phyloP scores from a whole-genome alignment of 2,113 vertebrate species.

The Epinephelus lanceolatus region DNA sequence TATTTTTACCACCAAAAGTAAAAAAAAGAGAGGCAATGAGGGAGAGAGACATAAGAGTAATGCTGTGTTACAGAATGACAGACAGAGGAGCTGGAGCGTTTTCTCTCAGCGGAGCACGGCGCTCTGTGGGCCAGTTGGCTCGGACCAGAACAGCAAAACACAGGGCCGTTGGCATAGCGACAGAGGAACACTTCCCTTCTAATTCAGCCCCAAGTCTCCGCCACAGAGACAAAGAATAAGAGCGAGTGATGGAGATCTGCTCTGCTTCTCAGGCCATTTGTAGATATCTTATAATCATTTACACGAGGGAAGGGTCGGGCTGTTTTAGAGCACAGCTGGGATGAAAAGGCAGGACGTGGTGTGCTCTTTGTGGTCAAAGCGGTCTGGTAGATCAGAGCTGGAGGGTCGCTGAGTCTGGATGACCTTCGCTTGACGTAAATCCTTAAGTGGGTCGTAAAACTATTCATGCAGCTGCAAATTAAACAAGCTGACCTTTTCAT shows the following conservation, averaged over 20 bases:
- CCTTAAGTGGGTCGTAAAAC: slow-evolving; percentile 44
- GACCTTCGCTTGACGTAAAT: slow-evolving; percentile 42
- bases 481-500: slow-evolving; percentile 51
- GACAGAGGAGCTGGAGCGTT: slow-evolving; percentile 52
- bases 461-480: slow-evolving; percentile 50
- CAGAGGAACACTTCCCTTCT: slow-evolving; percentile 74
- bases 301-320: neutral
- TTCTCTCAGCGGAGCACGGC: slow-evolving; percentile 37
- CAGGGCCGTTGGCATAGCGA: slow-evolving; percentile 72
- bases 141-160: slow-evolving; percentile 73
- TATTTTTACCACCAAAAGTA: slow-evolving; percentile 48
- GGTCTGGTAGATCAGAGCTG: slow-evolving; percentile 18
- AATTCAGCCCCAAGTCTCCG: slow-evolving; percentile 37
- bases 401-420: slow-evolving; percentile 36
- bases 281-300: slow-evolving; percentile 2
- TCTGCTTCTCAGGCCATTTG: slow-evolving; percentile 28
- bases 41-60: slow-evolving; percentile 48
- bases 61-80: slow-evolving; percentile 60
- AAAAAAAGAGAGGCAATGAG: slow-evolving; percentile 8
- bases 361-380: slow-evolving; percentile 44
- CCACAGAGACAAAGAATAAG: slow-evolving; percentile 52
- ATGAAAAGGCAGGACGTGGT: neutral
- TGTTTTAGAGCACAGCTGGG: slow-evolving; percentile 24
- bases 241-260: slow-evolving; percentile 24
- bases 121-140: slow-evolving; percentile 75